Percentiles rank a stretch among this genome's conserved stretches.
Evolutionary conservation across 2,888 invertebrate species (phyloP).

Genomic region (Hedya salicella): DNA sequence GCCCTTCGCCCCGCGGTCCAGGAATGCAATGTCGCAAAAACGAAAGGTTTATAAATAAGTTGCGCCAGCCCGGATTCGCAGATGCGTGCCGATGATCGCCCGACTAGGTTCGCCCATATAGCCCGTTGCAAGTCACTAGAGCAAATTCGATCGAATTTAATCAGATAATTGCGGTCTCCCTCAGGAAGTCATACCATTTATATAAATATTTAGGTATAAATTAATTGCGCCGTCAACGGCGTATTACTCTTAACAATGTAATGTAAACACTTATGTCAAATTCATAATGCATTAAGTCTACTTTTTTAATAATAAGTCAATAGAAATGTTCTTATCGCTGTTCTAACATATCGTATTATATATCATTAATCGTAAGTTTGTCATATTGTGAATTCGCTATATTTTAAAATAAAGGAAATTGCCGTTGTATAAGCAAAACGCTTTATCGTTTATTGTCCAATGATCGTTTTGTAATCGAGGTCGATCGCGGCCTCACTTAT

Average conservation of each 20-base stretch:
- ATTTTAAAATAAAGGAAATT: conserved; percentile 85
- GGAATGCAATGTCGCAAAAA: conserved; percentile 81
- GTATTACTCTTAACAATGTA: conserved; percentile 69
- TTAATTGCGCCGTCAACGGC: conserved; percentile 65
- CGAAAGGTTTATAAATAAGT: conserved; percentile 63
- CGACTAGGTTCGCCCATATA: conserved; percentile 83
- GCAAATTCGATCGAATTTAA: conserved; percentile 60
- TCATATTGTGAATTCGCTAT: conserved; percentile 84
- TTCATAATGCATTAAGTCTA: conserved; percentile 71
- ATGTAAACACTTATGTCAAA: conserved; percentile 80
- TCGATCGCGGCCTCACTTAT: conserved; percentile 70
- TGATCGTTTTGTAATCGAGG: conserved; percentile 72
- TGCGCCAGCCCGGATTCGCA: conserved; percentile 70
- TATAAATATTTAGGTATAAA: conserved; percentile 66
- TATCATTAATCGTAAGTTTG: conserved; percentile 80
- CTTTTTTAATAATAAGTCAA: conserved; percentile 71
- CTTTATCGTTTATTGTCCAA: conserved; percentile 82
- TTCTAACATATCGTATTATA: conserved; percentile 84
- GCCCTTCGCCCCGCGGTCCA: conserved; percentile 65
- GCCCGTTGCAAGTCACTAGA: conserved; percentile 71
- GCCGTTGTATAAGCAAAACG: conserved; percentile 83
- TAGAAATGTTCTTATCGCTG: conserved; percentile 82
- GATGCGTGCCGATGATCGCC: conserved; percentile 78
- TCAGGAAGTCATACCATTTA: conserved; percentile 82
- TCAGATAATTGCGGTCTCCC: conserved; percentile 75